Percentiles rank a stretch among this genome's conserved stretches.
Conservation (phyloP, 2,797 vertebrate species). For the Sebastolobus alascanus region DNA sequence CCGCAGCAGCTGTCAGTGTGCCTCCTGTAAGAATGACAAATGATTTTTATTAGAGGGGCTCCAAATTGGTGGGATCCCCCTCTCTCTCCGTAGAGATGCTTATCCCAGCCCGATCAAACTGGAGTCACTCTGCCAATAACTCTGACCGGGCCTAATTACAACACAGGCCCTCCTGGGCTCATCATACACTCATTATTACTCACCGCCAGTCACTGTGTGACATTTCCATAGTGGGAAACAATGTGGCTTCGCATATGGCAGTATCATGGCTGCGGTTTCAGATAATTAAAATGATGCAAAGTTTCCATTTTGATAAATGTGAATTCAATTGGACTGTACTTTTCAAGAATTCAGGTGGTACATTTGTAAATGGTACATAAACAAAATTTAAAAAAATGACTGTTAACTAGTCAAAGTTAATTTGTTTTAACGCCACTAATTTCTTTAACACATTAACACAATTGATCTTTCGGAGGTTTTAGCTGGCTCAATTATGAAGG, state of each 20-base stretch:
- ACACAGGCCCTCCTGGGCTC: conserved; percentile 71
- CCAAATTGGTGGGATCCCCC: conserved; percentile 88
- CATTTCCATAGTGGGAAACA: conserved; percentile 58
- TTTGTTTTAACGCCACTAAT: too few relatives aligned
- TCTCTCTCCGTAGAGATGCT: conserved; percentile 86
- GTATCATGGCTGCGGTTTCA: conserved; percentile 18
- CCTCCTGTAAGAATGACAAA: conserved; percentile 89
- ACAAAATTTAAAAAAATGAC: not conserved
- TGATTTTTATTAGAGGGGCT: conserved; percentile 90
- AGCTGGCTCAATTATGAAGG: too few relatives aligned
- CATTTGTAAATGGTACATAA: not conserved
- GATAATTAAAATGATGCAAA: conserved; percentile 18
- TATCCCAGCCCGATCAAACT: conserved; percentile 89
- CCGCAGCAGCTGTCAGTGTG: conserved; percentile 86
- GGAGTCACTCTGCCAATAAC: conserved; percentile 88
- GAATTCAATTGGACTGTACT: conserved; percentile 1
- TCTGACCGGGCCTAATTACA: conserved; percentile 89
- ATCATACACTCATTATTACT: conserved; percentile 71
- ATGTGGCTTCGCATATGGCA: conserved; percentile 48
- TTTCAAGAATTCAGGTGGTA: not conserved
- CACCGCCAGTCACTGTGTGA: conserved; percentile 56
- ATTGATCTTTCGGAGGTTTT: too few relatives aligned
- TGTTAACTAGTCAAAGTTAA: too few relatives aligned
- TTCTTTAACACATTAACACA: too few relatives aligned
- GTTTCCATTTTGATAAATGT: not conserved